Evolutionary conservation across 1,140 invertebrate species (phyloP).

Genomic region (Penaeus japonicus): DNA sequence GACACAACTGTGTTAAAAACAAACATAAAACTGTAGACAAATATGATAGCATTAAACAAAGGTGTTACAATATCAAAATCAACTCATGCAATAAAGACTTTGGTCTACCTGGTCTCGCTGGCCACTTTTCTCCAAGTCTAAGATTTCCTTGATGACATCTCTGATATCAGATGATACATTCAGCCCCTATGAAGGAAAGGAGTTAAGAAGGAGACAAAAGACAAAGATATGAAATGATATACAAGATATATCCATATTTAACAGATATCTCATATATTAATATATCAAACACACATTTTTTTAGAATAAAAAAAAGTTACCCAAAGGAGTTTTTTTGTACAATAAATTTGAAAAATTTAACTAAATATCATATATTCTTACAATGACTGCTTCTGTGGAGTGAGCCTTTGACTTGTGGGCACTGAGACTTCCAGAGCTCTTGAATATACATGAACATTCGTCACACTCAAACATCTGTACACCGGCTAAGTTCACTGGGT

Average conservation of each 20-base stretch:
- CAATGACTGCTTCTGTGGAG: slow-evolving; percentile 24
- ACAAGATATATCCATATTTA: background rate
- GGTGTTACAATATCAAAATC: too few relatives aligned
- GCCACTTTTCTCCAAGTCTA: slow-evolving; percentile 31
- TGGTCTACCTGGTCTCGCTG: slow-evolving; percentile 1
- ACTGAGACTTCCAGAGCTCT: slow-evolving; percentile 75
- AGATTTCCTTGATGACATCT: slow-evolving; percentile 45
- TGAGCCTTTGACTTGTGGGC: slow-evolving; percentile 74
- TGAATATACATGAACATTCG: slow-evolving; percentile 76
- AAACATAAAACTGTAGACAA: too few relatives aligned
- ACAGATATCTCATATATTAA: background rate
- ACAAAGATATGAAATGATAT: background rate
- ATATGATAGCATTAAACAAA: too few relatives aligned
- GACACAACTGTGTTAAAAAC: too few relatives aligned
- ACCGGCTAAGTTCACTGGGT: slow-evolving; percentile 68
- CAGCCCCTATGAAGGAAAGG: background rate
- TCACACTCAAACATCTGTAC: slow-evolving; percentile 71
- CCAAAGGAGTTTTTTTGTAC: background rate
- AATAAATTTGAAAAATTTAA: background rate
- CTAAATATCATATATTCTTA: background rate
- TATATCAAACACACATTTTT: background rate
- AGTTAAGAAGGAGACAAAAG: background rate
- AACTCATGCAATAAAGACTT: too few relatives aligned
- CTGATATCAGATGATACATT: slow-evolving; percentile 26
- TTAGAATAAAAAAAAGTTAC: background rate